phyloP scores from a whole-genome alignment of 2,113 vertebrate species.

The Cyprinus carpio region DNA sequence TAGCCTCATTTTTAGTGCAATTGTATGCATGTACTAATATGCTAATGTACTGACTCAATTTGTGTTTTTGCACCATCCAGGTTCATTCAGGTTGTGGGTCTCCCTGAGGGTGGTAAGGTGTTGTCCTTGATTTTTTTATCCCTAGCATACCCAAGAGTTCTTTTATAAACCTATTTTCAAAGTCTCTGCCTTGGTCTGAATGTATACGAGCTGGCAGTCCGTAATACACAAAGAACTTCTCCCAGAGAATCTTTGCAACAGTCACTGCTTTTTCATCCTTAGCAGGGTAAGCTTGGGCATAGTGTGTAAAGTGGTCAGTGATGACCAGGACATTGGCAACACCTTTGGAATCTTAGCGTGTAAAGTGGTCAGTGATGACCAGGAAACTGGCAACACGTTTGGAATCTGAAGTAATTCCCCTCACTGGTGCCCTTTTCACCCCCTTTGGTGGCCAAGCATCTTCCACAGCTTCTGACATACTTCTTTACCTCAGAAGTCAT shows the following conservation, averaged over 20 bases:
- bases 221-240: neutral
- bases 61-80: neutral
- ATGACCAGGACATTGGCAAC: neutral
- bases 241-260: neutral
- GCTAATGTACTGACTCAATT: neutral
- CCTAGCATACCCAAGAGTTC: neutral
- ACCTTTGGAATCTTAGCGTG: neutral
- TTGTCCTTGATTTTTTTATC: neutral
- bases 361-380: neutral
- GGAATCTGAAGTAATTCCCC: neutral
- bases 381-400: neutral
- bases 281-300: neutral
- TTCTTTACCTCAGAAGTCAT: neutral
- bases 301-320: neutral
- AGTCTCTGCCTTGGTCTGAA: neutral
- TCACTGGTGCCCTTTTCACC: too few species aligned
- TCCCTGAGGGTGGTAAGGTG: neutral
- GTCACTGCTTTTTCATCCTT: neutral
- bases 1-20: constrained; percentile 1
- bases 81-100: neutral
- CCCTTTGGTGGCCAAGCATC: neutral
- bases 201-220: neutral
- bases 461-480: neutral
- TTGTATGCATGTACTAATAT: constrained; percentile 11
- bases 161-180: neutral